A percentile compares a stretch with the other conserved stretches of the same genome.
These are phyloP conservation scores for Spilosoma lubricipeda DNA, from an alignment of 2,888 invertebrate genomes.

Conservation along the genomic window DNA sequence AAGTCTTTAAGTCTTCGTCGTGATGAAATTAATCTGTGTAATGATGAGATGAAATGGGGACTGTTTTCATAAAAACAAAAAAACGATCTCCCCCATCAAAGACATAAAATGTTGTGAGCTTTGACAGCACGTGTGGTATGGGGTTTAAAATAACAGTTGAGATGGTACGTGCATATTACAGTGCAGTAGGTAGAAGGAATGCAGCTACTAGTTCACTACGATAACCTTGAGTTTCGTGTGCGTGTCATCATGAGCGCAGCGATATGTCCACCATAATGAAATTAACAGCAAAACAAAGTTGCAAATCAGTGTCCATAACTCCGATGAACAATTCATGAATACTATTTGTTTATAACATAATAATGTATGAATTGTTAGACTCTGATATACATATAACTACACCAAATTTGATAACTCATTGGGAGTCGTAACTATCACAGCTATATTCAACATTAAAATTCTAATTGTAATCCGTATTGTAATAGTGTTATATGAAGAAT, in stretches of 20 bases:
- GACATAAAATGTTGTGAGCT: neutral
- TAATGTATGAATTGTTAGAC: neutral
- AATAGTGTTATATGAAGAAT: neutral
- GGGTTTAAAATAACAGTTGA: slow-evolving; percentile 32
- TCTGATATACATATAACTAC: neutral
- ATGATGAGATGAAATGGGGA: no score
- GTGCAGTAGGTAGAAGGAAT: slow-evolving; percentile 50
- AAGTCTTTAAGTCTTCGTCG: no score
- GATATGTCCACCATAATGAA: slow-evolving; percentile 13
- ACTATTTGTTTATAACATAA: neutral
- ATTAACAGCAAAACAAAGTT: no score
- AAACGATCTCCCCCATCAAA: no score
- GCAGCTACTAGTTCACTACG: slow-evolving; percentile 52
- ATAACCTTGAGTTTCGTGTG: slow-evolving; percentile 60
- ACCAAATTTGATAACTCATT: neutral
- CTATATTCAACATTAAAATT: no score
- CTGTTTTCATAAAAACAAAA: no score
- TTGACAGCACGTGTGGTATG: slow-evolving; percentile 21
- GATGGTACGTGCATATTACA: slow-evolving; percentile 36
- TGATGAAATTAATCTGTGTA: no score
- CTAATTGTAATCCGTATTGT: no score
- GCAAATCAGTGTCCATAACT: no score
- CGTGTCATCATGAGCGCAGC: slow-evolving; percentile 29
- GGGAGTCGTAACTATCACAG: neutral
- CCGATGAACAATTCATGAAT: no score